phyloP scores from a whole-genome alignment of 2,888 invertebrate genomes.

The Erpobdella octoculata region DNA sequence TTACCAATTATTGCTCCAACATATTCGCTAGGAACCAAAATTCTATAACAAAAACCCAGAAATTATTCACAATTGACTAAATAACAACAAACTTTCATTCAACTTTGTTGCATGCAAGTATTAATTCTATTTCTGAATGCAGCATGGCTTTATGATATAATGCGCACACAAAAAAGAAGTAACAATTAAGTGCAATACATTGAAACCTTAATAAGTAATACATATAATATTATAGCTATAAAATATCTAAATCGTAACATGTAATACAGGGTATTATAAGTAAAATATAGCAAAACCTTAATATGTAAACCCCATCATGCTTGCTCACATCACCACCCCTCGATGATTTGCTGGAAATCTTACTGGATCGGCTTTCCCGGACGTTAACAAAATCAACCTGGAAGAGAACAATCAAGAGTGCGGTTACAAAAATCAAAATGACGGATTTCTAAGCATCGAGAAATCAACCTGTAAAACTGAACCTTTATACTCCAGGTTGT shows the following conservation, averaged over 20 bases:
- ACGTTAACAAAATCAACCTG: constrained; percentile 25
- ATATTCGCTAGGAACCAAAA: constrained; percentile 93
- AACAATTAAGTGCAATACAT: too few relatives aligned
- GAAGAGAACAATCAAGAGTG: neutral
- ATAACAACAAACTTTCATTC: too few relatives aligned
- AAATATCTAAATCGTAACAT: neutral
- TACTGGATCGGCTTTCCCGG: constrained; percentile 11
- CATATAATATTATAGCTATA: too few relatives aligned
- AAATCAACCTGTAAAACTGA: constrained; percentile 68
- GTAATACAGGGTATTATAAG: neutral
- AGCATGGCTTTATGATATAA: too few relatives aligned
- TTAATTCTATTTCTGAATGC: too few relatives aligned
- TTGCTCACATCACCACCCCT: neutral
- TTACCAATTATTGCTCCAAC: constrained; percentile 96
- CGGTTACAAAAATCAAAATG: neutral
- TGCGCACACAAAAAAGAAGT: too few relatives aligned
- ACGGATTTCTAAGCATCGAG: neutral
- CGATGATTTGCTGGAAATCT: neutral
- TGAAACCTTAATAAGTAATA: too few relatives aligned
- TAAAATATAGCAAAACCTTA: constrained; percentile 11
- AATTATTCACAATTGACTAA: neutral
- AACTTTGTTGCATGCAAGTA: too few relatives aligned
- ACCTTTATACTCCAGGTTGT: constrained; percentile 79
- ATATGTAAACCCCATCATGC: constrained; percentile 20
- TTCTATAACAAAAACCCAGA: constrained; percentile 50